phyloP scores from a whole-genome alignment of 2,113 vertebrate genomes.

The Bagarius yarrelli region DNA sequence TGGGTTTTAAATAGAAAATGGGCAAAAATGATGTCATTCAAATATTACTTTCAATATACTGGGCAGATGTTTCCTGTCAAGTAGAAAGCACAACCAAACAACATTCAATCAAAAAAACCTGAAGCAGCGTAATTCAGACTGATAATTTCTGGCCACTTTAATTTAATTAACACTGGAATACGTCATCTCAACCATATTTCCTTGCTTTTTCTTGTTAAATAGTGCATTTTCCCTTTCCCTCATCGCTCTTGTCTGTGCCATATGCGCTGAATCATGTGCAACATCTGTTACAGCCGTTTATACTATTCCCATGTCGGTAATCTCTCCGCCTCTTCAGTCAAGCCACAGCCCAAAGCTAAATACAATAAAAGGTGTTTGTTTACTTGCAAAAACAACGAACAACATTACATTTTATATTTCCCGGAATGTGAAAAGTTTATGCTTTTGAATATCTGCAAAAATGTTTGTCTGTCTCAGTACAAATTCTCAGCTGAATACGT shows the following conservation, averaged over 20 bases:
- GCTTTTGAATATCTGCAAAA: neutral
- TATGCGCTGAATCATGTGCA: conserved; percentile 19
- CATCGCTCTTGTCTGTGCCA: neutral
- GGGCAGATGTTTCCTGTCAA: neutral
- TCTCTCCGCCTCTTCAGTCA: conserved; percentile 4
- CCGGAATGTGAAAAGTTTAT: neutral
- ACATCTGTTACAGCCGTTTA: conserved; percentile 21
- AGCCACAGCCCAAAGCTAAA: conserved; percentile 1
- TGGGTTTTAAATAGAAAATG: conserved; percentile 4
- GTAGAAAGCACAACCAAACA: neutral
- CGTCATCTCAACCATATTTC: neutral
- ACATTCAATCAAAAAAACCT: neutral
- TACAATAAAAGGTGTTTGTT: conserved; percentile 9
- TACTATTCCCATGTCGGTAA: conserved; percentile 8
- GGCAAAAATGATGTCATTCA: conserved; percentile 17
- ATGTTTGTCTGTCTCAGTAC: neutral
- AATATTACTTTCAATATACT: conserved; percentile 11
- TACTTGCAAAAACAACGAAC: neutral
- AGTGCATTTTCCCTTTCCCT: neutral
- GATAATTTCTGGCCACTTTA: neutral
- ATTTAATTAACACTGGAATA: no score
- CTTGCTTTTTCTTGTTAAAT: neutral
- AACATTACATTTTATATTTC: neutral
- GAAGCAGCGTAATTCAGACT: neutral
- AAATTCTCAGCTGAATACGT: neutral